Evolutionary conservation across 35 echinoderm and acorn worm species (phyloP).

Genomic region (Acanthaster planci): DNA sequence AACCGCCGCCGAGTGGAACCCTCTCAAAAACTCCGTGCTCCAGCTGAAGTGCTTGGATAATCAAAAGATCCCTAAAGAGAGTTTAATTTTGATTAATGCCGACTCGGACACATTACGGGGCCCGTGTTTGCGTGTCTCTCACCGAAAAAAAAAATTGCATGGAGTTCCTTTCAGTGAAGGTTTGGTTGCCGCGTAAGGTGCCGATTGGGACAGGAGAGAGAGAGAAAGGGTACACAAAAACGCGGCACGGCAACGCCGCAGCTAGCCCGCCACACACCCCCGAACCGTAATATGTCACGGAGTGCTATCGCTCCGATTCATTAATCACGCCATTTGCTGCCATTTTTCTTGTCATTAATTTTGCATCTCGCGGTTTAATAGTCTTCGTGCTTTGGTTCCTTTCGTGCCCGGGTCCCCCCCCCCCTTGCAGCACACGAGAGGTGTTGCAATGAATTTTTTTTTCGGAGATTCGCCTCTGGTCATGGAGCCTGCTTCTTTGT

Average conservation of each 20-base stretch:
- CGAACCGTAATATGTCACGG: conserved; percentile 23
- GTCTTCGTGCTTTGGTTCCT: not conserved
- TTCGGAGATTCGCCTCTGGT: too few relatives aligned
- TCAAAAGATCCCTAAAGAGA: not conserved
- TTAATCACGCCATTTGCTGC: conserved; percentile 5
- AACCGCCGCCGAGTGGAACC: not conserved
- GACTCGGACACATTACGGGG: not conserved
- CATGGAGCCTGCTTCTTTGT: too few relatives aligned
- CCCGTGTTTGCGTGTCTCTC: not conserved
- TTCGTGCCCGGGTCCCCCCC: not conserved
- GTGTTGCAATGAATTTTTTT: too few relatives aligned
- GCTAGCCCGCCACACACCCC: too few relatives aligned
- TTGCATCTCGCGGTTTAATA: conserved; percentile 1
- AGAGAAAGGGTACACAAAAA: too few relatives aligned
- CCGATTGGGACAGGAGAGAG: too few relatives aligned
- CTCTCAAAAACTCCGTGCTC: not conserved
- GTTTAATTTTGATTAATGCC: conserved; percentile 30
- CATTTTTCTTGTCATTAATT: not conserved
- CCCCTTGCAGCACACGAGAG: too few relatives aligned
- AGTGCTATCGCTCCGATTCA: not conserved
- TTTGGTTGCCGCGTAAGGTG: too few relatives aligned
- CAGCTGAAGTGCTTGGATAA: not conserved
- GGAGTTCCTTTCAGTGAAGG: too few relatives aligned
- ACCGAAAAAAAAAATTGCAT: too few relatives aligned
- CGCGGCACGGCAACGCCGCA: too few relatives aligned